These are phyloP conservation scores for Dorcus parallelipipedus DNA, from an alignment of 2,888 invertebrate species.

Conservation along the genomic window DNA sequence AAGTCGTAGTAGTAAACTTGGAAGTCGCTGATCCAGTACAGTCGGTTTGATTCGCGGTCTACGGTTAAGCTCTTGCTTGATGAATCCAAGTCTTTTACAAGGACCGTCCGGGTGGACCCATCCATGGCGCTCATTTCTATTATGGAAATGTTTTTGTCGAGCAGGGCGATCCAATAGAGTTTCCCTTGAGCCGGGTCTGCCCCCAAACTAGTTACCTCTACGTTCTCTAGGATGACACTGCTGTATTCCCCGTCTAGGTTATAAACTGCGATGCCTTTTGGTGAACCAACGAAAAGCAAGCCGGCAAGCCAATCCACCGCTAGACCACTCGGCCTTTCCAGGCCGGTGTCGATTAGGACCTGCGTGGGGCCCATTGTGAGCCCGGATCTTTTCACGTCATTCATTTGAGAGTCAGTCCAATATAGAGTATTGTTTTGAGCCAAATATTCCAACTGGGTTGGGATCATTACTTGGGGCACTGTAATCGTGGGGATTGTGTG, in stretches of 20 bases:
- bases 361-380: conserved; percentile 67
- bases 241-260: conserved; percentile 71
- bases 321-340: conserved; percentile 64
- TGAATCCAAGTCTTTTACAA: conserved; percentile 35
- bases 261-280: conserved; percentile 64
- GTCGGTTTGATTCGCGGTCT: conserved; percentile 43
- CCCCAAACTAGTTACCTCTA: conserved; percentile 63
- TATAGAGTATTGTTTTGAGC: conserved; percentile 65
- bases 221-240: conserved; percentile 45
- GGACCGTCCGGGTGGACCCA: conserved; percentile 52
- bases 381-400: conserved; percentile 69
- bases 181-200: conserved; percentile 63
- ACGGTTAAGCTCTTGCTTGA: conserved; percentile 41
- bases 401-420: conserved; percentile 74
- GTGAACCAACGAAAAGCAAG: conserved; percentile 67
- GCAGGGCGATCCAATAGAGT: conserved; percentile 52
- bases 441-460: conserved; percentile 68
- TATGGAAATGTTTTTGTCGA: conserved; percentile 26
- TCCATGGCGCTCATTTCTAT: conserved; percentile 66
- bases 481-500: conserved; percentile 81
- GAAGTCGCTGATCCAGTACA: conserved; percentile 70
- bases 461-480: conserved; percentile 65
- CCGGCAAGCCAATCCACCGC: conserved; percentile 81
- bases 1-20: conserved; percentile 54
- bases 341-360: conserved; percentile 70